Evolutionary conservation across 2,113 vertebrate species (phyloP).

Genomic region (Nesospiza acunhae): DNA sequence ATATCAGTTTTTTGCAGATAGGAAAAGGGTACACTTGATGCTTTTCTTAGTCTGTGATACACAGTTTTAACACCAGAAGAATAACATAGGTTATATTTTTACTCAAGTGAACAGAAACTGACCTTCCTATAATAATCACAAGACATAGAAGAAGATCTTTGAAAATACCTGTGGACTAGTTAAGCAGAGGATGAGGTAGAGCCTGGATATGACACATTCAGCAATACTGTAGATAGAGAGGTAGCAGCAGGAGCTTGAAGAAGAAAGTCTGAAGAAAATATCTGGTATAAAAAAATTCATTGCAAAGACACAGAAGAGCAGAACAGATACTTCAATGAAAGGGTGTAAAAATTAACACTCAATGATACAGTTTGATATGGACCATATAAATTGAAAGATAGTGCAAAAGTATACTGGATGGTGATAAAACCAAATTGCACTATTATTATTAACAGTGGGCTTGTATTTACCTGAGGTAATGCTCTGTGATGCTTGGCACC

Average conservation of each 20-base stretch:
- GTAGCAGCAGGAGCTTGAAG: background rate
- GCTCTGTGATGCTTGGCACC: background rate
- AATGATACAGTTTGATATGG: background rate
- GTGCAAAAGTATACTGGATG: background rate
- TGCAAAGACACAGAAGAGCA: background rate
- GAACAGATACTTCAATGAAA: slow-evolving; percentile 7
- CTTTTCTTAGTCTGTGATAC: background rate
- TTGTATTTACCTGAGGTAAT: background rate
- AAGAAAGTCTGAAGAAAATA: background rate
- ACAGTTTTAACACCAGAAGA: background rate
- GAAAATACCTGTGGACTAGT: background rate
- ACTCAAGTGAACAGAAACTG: background rate
- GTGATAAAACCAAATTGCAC: background rate
- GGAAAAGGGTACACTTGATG: background rate
- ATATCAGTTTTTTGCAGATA: background rate
- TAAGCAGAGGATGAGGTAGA: background rate
- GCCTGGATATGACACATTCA: background rate
- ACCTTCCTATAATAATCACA: background rate
- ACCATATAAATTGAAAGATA: background rate
- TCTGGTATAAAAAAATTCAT: background rate
- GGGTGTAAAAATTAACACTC: slow-evolving; percentile 9
- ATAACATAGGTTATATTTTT: background rate
- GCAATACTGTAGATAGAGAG: background rate
- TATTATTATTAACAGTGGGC: background rate
- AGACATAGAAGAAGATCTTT: background rate